Conservation (phyloP, 2,797 vertebrate genomes). For the Pseudochaenichthys georgianus region DNA sequence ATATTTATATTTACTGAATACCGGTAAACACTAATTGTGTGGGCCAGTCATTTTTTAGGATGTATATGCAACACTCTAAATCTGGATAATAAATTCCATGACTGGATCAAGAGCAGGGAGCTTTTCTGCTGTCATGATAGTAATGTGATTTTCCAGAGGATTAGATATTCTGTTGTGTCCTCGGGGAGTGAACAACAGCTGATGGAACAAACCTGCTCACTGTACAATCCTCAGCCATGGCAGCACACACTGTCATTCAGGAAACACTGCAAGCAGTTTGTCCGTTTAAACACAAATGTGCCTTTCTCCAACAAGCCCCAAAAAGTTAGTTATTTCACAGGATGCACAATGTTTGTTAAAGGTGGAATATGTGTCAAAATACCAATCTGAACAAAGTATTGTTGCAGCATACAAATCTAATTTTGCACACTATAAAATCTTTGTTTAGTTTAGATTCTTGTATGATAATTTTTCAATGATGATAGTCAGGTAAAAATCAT, state of each 20-base stretch:
- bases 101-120: slow-evolving; percentile 35
- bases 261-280: neutral
- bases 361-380: too few species aligned
- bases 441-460: too few species aligned
- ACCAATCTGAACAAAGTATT: too few species aligned
- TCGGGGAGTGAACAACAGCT: slow-evolving; percentile 70
- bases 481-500: too few species aligned
- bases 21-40: neutral
- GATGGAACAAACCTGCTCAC: slow-evolving; percentile 76
- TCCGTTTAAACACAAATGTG: slow-evolving; percentile 2
- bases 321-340: neutral
- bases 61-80: slow-evolving; percentile 45
- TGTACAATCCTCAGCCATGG: slow-evolving; percentile 27
- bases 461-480: too few species aligned
- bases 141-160: slow-evolving; percentile 67
- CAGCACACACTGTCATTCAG: slow-evolving; percentile 17
- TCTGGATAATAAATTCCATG: slow-evolving; percentile 44
- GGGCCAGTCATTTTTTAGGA: slow-evolving; percentile 19
- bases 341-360: too few species aligned
- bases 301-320: neutral
- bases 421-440: too few species aligned
- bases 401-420: too few species aligned
- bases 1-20: slow-evolving; percentile 1
- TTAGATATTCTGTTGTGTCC: slow-evolving; percentile 60
- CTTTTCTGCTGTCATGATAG: slow-evolving; percentile 46